These are phyloP conservation scores for Stegodyphus mimosarum DNA, from an alignment of 1,140 invertebrate genomes.

Conservation along the genomic window DNA sequence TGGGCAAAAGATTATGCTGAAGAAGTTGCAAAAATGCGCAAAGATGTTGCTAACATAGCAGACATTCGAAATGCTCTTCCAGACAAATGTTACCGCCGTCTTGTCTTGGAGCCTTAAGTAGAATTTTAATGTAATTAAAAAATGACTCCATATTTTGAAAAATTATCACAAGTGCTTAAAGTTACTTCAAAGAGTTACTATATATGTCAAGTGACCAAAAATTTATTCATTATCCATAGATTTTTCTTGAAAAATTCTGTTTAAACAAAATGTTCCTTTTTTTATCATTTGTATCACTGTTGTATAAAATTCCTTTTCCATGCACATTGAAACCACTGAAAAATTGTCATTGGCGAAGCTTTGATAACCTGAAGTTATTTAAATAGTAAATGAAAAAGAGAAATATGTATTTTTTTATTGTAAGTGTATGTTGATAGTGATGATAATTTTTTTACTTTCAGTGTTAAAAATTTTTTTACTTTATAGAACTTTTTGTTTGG, in stretches of 20 bases:
- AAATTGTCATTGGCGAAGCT: too few species aligned
- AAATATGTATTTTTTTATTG: too few species aligned
- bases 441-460: too few species aligned
- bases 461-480: too few species aligned
- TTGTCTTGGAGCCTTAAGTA: constrained; percentile 69
- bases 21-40: constrained; percentile 78
- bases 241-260: neutral
- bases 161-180: neutral
- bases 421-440: too few species aligned
- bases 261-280: neutral
- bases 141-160: neutral
- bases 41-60: constrained; percentile 88
- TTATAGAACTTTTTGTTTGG: too few species aligned
- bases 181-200: neutral
- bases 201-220: neutral
- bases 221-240: neutral
- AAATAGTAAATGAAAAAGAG: too few species aligned
- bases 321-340: too few species aligned
- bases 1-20: constrained; percentile 85
- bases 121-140: neutral
- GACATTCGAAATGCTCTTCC: constrained; percentile 86
- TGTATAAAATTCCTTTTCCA: neutral
- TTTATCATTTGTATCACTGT: too few species aligned
- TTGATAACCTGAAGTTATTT: too few species aligned
- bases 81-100: constrained; percentile 79